These are phyloP conservation scores for Schizopygopsis malacanthus DNA, from an alignment of 2,797 vertebrate species.

Conservation along the genomic window DNA sequence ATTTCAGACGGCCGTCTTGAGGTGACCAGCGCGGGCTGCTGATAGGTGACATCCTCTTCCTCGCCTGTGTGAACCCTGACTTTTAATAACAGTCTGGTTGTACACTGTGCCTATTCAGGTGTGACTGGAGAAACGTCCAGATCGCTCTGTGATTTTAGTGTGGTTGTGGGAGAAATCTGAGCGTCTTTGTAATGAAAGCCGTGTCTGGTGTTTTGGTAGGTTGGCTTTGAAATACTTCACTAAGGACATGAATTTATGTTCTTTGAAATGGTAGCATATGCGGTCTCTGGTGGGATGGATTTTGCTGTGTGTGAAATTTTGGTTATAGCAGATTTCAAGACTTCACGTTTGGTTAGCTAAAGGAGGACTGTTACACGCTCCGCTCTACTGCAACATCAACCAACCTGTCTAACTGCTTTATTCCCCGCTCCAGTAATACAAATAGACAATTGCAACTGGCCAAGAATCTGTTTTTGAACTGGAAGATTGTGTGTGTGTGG, in stretches of 20 bases:
- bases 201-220: slow-evolving; percentile 46
- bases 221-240: slow-evolving; percentile 50
- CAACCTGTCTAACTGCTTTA: slow-evolving; percentile 1
- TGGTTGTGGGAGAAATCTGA: slow-evolving; percentile 52
- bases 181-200: slow-evolving; percentile 48
- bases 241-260: slow-evolving; percentile 37
- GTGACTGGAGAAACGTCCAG: slow-evolving; percentile 50
- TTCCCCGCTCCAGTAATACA: slow-evolving; percentile 8
- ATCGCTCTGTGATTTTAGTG: slow-evolving; percentile 44
- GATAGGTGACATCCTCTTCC: slow-evolving; percentile 70
- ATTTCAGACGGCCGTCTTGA: slow-evolving; percentile 68
- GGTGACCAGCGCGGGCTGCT: slow-evolving; percentile 70
- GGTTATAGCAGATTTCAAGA: slow-evolving; percentile 2
- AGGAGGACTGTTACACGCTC: not conserved
- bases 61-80: slow-evolving; percentile 68
- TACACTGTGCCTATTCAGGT: slow-evolving; percentile 66
- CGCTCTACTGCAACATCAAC: not conserved
- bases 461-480: slow-evolving; percentile 13
- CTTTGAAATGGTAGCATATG: slow-evolving; percentile 42
- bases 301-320: slow-evolving; percentile 32
- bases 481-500: slow-evolving; percentile 21
- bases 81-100: slow-evolving; percentile 66
- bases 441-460: slow-evolving; percentile 17
- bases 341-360: slow-evolving; percentile 1
- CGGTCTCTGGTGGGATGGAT: slow-evolving; percentile 30